Evolutionary conservation across 2,113 vertebrate species (phyloP), one percentile per base, ranked within the genome.

Genomic region (Pampusana beccarii): DNA sequence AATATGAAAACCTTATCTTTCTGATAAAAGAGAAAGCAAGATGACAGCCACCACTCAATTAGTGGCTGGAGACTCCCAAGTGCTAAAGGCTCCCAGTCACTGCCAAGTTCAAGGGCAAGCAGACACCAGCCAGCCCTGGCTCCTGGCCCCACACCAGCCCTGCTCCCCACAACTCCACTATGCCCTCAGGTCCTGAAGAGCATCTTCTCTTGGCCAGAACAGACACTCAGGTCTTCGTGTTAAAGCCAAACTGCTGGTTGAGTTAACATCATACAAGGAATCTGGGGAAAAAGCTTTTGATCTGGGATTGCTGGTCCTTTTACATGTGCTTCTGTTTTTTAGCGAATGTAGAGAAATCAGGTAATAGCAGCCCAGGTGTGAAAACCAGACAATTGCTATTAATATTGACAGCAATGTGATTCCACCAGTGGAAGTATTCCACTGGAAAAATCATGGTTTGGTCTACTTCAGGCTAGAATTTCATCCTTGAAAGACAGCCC

Each of bases 401-500:
- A 74, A 70, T 40, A 58, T 13, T 90, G 75, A 93, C 86, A 93
- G 80, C 86, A 75, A 38, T 0, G 0, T 16, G 42, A 93, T 81
- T 69, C 77, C 83, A 44, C 34, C 11, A 2, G 40, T 40, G 21
- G 14, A 73, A 86, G 29, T 33, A 57, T 74, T 70, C 33, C 64
- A 67, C 67, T 74, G 34, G 50, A 78, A 88, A 58, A 93, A 70
- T 21, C 51, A 67, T 67, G 9, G 8, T 74, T 78, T 70, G 21
- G 40, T 74, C 77, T 67, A 88, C 61, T 90, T 78, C 82, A 74
- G 62, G 65, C 65, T 90, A 95, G 48, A 84, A 92, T 85, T 95
- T 95, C 65, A 88, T 38, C 90, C 86, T 42, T 93, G 88, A 97
- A 71, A 93, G 53, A 61, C 57, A 92, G 82, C 28, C 31, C 40